Base-by-base conservation (phyloP, 1,140 invertebrate genomes). In the Saccostrea glomerata region DNA sequence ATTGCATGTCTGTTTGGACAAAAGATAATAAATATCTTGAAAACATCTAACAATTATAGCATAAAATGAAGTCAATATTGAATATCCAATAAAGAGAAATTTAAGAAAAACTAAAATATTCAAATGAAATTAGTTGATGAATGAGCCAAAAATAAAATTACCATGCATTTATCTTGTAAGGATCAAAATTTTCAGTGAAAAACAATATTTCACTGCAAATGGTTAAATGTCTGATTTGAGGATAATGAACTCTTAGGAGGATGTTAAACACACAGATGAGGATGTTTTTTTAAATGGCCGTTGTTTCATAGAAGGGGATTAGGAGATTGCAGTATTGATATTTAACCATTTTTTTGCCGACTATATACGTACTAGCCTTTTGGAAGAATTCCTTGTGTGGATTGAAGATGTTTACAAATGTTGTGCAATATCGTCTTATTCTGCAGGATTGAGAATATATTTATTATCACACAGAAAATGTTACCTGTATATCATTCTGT, bases 271-370 rank as follows among this genome's bases (percentile, higher is more conserved):
- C 47, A 66, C 15, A 66, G 60, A 23, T 9, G 25, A 77, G 70
- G 70, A 77, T 77, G 30, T 77, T 77, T 73, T 63, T 63, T 47
- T n/a, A n/a, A 47, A 36, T 77, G 70, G 23, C 58, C 12, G 70
- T 77, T 77, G 25, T 36, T 30, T 77, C 23, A 77, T 40, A 36
- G 23, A 36, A 9, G 23, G 25, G 70, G 70, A 77, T 36, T 36
- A 30, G 70, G 23, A 63, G 30, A 36, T 77, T 40, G 70, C 70
- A 77, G 70, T 77, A 77, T 77, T 77, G 70, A 77, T 77, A 77
- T 77, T 77, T 77, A 77, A 15, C 70, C 70, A 30, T 15, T 13
- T n/a, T 9, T 66, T 20, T n/a, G 70, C 13, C 15, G 13, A 30
- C 3, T 77, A 13, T 30, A 36, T 63, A 63, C 20, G 17, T 63